Percentiles rank a stretch among this genome's conserved stretches.
Evolutionary conservation across 30 jellyfish, hydroid and myxozoan genomes (phyloP).

Genomic region (Turritopsis dohrnii): DNA sequence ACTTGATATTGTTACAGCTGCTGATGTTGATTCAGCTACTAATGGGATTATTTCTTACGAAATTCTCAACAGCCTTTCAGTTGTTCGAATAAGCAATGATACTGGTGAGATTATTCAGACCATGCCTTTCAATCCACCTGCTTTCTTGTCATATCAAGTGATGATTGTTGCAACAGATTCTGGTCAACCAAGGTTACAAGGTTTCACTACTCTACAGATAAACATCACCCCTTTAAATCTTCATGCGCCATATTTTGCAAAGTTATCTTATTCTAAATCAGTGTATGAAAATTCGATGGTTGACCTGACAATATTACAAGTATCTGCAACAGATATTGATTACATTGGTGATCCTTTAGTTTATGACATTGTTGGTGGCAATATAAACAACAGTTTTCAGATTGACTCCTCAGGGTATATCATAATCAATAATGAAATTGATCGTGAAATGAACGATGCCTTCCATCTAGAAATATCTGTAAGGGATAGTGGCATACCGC

Average conservation of each 20-base stretch:
- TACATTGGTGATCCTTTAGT: slow-evolving; percentile 6
- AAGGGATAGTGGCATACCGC: slow-evolving; percentile 20
- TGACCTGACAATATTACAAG: background rate
- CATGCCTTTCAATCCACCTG: background rate
- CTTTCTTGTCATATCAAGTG: background rate
- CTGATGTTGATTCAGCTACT: slow-evolving; percentile 56
- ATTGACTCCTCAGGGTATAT: background rate
- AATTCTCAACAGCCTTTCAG: background rate
- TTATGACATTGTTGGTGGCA: slow-evolving; percentile 7
- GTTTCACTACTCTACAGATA: background rate
- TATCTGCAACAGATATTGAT: slow-evolving; percentile 8
- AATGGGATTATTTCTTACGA: slow-evolving; percentile 13
- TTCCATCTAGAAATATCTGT: slow-evolving; percentile 6
- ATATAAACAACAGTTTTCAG: background rate
- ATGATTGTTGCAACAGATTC: slow-evolving; percentile 12
- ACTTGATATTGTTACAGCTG: slow-evolving; percentile 32
- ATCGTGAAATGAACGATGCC: background rate
- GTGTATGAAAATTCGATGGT: slow-evolving; percentile 15
- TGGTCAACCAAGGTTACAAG: background rate
- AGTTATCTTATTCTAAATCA: slow-evolving; percentile 15
- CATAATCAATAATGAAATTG: background rate
- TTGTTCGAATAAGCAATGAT: background rate
- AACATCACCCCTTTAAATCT: background rate
- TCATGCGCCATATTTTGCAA: slow-evolving; percentile 37
- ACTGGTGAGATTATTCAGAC: slow-evolving; percentile 10